Base-by-base conservation (phyloP, 2,888 invertebrate genomes). In the Sipunculus nudus region DNA sequence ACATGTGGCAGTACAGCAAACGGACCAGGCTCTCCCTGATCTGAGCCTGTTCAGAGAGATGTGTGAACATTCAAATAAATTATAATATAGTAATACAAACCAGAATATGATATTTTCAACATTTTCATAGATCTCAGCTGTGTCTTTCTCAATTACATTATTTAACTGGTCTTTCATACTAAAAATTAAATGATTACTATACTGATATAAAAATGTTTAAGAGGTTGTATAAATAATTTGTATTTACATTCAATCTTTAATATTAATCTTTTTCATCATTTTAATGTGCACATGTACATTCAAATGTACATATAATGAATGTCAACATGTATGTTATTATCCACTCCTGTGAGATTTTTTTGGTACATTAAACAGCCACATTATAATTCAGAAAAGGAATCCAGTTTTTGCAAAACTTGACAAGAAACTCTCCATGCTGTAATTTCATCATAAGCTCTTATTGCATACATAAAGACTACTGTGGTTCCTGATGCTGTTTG, bases 1-100 rank as follows among this genome's bases (percentile, higher is more conserved):
- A 59, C 52, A 80, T 71, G 32, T 77, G 70, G 68, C 81, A 82
- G 67, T 75, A 81, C 13, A 82, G 61, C 6, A 77, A 63, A 5
- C 77, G 63, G 19, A 77, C 71, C 23, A 82, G 64, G 50, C 68
- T 70, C 21, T 78, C 79, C 54, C 74, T 65, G n/a, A 75, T 69
- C 62, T 78, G 71, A 29, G 54, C 53, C 75, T 78, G 46, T 32
- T 29, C 3, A 3, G 16, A 2, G 46, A 29, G 3, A 21, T 3
- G 3, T 4, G 28, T 5, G 31, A 5, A 28, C 38, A 38, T 38
- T 13, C 13, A 38, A 38, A 13, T 38, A 38, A 13, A 13, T 13
- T 38, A 35, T 13, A 16, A 13, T 16, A 35, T 35, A 35, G 16
- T 13, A 35, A 35, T 35, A 13, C 35, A n/a, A n/a, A n/a, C n/a